phyloP scores from a whole-genome alignment of 2,888 invertebrate genomes.

The Limnephilus rhombicus region DNA sequence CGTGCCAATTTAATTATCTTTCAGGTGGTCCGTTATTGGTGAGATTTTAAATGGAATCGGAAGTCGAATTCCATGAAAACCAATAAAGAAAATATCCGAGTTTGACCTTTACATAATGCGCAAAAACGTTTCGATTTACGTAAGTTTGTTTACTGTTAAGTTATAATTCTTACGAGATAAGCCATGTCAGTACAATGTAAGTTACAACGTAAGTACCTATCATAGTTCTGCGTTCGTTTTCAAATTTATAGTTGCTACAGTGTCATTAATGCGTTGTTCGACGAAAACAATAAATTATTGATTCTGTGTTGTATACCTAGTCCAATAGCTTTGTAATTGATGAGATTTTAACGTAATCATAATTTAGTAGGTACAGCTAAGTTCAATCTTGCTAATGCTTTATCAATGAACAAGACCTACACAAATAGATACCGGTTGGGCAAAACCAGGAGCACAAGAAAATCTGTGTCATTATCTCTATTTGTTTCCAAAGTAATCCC shows the following conservation, averaged over 20 bases:
- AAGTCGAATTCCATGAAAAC: too few species aligned
- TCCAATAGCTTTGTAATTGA: neutral
- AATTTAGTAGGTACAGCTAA: neutral
- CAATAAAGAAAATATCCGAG: too few species aligned
- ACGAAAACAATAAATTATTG: neutral
- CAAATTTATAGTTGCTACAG: neutral
- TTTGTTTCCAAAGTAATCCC: slow-evolving; percentile 50
- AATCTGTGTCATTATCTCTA: slow-evolving; percentile 51
- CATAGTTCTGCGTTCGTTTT: too few species aligned
- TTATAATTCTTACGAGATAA: neutral
- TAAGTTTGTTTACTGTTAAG: neutral
- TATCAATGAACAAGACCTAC: neutral
- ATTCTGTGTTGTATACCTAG: neutral
- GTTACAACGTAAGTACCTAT: too few species aligned
- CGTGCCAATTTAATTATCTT: too few species aligned
- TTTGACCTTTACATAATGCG: too few species aligned
- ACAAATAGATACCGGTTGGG: neutral
- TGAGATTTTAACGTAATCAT: neutral
- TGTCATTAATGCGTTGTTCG: neutral
- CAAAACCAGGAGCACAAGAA: neutral
- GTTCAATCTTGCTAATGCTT: neutral
- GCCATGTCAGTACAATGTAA: too few species aligned
- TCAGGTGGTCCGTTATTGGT: too few species aligned
- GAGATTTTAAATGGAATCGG: too few species aligned
- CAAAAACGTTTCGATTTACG: too few species aligned